Percentiles rank a stretch among this genome's conserved stretches.
Conservation (phyloP, 35 echinoderm and acorn worm species). For the Anneissia japonica region DNA sequence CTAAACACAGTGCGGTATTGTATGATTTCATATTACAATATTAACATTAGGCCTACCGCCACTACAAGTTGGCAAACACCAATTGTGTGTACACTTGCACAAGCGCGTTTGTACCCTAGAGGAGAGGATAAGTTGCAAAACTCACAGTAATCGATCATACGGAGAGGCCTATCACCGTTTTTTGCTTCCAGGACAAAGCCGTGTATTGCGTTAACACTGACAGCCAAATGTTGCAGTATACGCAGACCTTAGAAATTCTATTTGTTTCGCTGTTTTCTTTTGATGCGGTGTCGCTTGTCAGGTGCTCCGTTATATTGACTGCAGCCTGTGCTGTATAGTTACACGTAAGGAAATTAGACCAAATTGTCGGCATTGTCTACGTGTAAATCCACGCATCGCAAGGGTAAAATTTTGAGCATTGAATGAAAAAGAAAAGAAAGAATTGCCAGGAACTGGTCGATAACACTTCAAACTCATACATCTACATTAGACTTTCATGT, state of each 20-base stretch:
- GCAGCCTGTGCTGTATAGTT: neutral
- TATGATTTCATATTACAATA: no score
- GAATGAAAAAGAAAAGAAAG: neutral
- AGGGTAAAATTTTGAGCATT: neutral
- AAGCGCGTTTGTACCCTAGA: no score
- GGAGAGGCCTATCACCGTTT: no score
- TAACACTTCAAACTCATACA: neutral
- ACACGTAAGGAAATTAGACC: neutral
- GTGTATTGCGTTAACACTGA: neutral
- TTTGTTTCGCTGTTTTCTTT: neutral
- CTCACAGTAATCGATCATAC: no score
- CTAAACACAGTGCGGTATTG: no score
- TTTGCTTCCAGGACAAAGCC: no score
- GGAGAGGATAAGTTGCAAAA: no score
- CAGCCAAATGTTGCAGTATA: neutral
- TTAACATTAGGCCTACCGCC: no score
- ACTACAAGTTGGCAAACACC: no score
- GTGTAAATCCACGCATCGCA: neutral
- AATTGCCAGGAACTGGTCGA: neutral
- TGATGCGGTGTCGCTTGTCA: neutral
- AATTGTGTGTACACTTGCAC: no score
- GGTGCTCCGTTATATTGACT: neutral
- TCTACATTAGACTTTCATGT: neutral
- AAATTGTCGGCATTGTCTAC: neutral
- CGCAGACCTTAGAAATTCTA: neutral